phyloP scores from a whole-genome alignment of 2,113 vertebrate genomes.

The Procavia capensis region DNA sequence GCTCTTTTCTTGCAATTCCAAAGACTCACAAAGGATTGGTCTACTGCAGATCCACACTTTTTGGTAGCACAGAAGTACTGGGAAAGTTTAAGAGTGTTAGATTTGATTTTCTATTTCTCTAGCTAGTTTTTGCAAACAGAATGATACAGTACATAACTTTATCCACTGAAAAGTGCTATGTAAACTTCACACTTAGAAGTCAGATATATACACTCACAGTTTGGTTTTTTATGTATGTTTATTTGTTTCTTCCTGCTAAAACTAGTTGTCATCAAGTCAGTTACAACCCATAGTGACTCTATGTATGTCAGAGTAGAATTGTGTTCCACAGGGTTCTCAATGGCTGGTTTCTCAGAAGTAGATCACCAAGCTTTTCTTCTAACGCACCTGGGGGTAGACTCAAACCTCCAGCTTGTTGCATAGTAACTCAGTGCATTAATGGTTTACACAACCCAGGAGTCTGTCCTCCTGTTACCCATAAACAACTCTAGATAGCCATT shows the following conservation, averaged over 20 bases:
- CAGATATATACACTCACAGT: neutral
- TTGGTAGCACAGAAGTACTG: neutral
- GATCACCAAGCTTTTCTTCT: too few relatives aligned
- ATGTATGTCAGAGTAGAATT: too few relatives aligned
- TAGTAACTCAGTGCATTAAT: too few relatives aligned
- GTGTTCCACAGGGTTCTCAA: too few relatives aligned
- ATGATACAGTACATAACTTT: constrained; percentile 6
- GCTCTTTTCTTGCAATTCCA: neutral
- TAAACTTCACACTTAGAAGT: neutral
- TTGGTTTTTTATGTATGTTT: neutral
- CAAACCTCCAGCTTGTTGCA: too few relatives aligned
- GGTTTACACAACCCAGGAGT: too few relatives aligned
- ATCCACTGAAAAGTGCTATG: neutral
- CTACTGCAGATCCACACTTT: neutral
- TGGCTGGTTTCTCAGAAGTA: too few relatives aligned
- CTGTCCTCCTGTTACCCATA: neutral
- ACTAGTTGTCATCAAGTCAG: too few relatives aligned
- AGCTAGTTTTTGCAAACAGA: too few relatives aligned
- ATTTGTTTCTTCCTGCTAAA: neutral
- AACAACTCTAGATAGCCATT: neutral
- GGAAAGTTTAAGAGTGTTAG: neutral
- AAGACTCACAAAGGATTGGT: neutral
- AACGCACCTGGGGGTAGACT: too few relatives aligned
- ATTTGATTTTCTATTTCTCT: neutral
- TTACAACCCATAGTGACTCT: too few relatives aligned